Conservation (phyloP, 2,888 invertebrate genomes). For the Charanyca ferruginea region DNA sequence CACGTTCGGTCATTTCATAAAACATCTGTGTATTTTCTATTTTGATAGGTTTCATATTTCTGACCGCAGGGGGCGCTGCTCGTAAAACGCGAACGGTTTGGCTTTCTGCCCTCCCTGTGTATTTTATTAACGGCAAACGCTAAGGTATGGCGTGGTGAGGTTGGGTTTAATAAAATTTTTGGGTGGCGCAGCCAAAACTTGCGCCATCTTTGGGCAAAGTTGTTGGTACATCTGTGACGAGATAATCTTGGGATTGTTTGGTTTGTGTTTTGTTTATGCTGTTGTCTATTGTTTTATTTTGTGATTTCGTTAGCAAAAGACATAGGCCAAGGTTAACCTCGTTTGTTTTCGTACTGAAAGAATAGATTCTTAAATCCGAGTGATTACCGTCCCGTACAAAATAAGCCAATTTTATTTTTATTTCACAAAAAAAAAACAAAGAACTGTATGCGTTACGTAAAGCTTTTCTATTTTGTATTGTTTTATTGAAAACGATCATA, state of each 20-base stretch:
- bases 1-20: constrained; percentile 77
- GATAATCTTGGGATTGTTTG: constrained; percentile 10
- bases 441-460: background rate
- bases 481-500: background rate
- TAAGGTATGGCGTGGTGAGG: constrained; percentile 71
- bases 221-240: constrained; percentile 54
- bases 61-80: constrained; percentile 78
- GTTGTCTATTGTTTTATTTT: constrained; percentile 9
- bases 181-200: constrained; percentile 64
- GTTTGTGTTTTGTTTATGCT: constrained; percentile 16
- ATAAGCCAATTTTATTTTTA: background rate
- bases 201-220: constrained; percentile 28
- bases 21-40: constrained; percentile 76
- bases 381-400: background rate
- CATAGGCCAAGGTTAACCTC: too few species aligned
- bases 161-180: constrained; percentile 69
- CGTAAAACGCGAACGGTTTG: constrained; percentile 78
- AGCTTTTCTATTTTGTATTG: constrained; percentile 13
- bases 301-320: too few species aligned
- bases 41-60: constrained; percentile 84
- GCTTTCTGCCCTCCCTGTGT: constrained; percentile 76
- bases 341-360: background rate
- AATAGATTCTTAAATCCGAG: constrained; percentile 2
- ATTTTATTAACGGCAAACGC: constrained; percentile 75
- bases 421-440: background rate